phyloP scores from a whole-genome alignment of 2,113 vertebrate genomes.

The Strigops habroptila region DNA sequence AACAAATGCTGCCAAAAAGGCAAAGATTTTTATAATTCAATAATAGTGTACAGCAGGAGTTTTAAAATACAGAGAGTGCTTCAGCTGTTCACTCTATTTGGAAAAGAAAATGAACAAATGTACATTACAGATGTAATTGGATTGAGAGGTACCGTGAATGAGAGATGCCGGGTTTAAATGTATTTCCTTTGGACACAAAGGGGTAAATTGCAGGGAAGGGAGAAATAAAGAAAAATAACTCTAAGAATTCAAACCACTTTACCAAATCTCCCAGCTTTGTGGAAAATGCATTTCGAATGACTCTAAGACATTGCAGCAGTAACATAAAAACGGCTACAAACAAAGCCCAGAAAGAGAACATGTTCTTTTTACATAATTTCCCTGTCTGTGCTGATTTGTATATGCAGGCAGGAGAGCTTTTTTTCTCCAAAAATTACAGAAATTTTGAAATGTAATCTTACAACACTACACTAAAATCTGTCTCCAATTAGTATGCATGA shows the following conservation, averaged over 20 bases:
- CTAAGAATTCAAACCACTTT: slow-evolving; percentile 6
- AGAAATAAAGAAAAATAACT: slow-evolving; percentile 27
- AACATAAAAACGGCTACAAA: slow-evolving; percentile 21
- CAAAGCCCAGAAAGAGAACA: slow-evolving; percentile 24
- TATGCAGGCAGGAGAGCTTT: slow-evolving; percentile 2
- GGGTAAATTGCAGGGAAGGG: background rate
- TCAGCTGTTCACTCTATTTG: background rate
- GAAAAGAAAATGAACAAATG: slow-evolving; percentile 31
- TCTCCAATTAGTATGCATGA: background rate
- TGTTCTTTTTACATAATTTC: slow-evolving; percentile 34
- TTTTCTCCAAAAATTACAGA: background rate
- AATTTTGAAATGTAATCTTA: slow-evolving; percentile 9
- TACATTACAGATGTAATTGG: background rate
- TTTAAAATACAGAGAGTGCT: background rate
- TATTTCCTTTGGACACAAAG: slow-evolving; percentile 12
- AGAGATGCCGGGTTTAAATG: background rate
- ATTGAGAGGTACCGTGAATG: slow-evolving; percentile 24
- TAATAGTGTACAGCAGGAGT: background rate
- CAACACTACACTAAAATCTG: background rate
- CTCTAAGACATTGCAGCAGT: background rate
- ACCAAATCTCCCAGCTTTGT: slow-evolving; percentile 27
- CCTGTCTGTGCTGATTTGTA: slow-evolving; percentile 18
- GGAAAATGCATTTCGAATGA: slow-evolving; percentile 45
- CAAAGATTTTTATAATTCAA: background rate
- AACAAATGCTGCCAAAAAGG: background rate